Conservation (phyloP, 2,797 vertebrate genomes). For the Thaleichthys pacificus region DNA sequence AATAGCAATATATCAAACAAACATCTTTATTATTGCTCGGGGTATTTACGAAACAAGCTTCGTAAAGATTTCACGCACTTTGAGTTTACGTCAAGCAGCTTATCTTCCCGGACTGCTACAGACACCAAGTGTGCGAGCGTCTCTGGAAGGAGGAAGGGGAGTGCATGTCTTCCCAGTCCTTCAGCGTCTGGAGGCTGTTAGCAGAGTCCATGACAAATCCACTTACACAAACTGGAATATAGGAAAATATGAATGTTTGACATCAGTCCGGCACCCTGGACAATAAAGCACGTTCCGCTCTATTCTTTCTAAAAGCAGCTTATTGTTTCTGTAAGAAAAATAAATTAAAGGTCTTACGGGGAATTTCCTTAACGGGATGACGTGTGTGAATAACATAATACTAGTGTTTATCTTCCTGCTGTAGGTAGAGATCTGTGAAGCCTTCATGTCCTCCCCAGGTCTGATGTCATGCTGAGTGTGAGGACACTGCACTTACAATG, state of each 20-base stretch:
- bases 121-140: no score
- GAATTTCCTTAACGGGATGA: not conserved
- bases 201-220: constrained; percentile 45
- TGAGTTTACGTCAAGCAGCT: no score
- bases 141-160: no score
- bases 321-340: constrained; percentile 11
- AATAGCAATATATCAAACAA: constrained; percentile 13
- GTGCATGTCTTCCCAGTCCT: no score
- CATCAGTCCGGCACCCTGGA: constrained; percentile 30
- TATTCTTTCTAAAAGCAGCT: constrained; percentile 3
- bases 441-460: no score
- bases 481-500: no score
- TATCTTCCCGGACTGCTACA: no score
- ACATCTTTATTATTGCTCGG: not conserved
- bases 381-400: no score
- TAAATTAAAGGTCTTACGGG: not conserved
- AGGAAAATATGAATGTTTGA: constrained; percentile 43
- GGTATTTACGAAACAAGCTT: constrained; percentile 1
- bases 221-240: constrained; percentile 42
- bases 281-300: constrained; percentile 2
- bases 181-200: constrained; percentile 45
- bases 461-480: no score
- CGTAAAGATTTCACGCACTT: no score
- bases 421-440: no score
- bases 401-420: no score